Conservation (phyloP, 1,140 invertebrate genomes). For the Pogonomyrmex californicus region DNA sequence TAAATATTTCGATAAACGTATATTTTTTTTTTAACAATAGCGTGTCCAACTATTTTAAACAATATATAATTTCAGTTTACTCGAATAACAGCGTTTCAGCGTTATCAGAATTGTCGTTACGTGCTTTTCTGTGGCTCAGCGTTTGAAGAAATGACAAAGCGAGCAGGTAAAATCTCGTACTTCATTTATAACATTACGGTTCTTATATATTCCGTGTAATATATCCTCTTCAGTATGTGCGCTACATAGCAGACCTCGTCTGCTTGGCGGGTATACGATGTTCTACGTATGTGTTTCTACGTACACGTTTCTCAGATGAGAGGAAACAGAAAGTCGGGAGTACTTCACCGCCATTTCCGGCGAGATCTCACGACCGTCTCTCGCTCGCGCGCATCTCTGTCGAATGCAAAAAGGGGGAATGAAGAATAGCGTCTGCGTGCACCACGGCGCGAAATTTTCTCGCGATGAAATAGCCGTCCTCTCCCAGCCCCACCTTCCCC, state of each 20-base stretch:
- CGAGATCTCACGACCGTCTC: conserved; percentile 5
- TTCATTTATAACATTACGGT: conserved; percentile 43
- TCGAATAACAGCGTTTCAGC: not conserved
- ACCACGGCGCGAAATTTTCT: conserved; percentile 56
- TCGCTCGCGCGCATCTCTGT: conserved; percentile 51
- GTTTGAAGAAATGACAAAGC: conserved; percentile 8
- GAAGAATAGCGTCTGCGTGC: conserved; percentile 71
- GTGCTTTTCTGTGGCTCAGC: not conserved
- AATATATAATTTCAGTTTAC: not conserved
- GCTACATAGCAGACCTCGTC: conserved; percentile 13
- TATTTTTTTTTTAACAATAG: not conserved
- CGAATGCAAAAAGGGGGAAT: conserved; percentile 73
- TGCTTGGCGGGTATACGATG: conserved; percentile 13
- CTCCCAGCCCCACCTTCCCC: not conserved
- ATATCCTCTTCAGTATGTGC: conserved; percentile 29
- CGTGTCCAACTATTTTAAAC: not conserved
- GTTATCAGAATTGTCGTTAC: not conserved
- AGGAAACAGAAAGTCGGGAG: conserved; percentile 72
- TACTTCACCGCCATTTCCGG: conserved; percentile 65
- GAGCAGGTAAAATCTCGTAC: conserved; percentile 37
- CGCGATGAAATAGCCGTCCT: conserved; percentile 46
- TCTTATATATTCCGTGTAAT: conserved; percentile 46
- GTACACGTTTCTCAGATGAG: conserved; percentile 31
- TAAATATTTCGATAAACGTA: not conserved
- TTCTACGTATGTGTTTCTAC: conserved; percentile 12